Evolutionary conservation across 2,797 vertebrate genomes (phyloP).

Genomic region (Rhinichthys osculus): DNA sequence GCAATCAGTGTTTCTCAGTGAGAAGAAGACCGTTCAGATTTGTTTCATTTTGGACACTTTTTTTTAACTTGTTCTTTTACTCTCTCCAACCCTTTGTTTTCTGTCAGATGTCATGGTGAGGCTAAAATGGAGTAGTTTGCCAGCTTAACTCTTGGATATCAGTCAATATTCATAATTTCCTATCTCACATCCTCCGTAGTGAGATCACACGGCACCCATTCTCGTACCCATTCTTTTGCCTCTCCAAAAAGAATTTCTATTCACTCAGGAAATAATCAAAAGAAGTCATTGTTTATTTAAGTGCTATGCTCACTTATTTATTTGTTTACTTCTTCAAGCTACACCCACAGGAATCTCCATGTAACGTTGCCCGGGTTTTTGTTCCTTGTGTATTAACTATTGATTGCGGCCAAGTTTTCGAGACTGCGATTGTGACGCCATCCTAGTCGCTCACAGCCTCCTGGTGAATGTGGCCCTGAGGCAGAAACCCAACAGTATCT

Average conservation of each 20-base stretch:
- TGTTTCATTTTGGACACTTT: constrained; percentile 25
- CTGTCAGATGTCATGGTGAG: constrained; percentile 13
- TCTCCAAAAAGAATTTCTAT: constrained; percentile 12
- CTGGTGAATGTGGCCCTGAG: constrained; percentile 53
- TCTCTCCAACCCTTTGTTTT: constrained; percentile 31
- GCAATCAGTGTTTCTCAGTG: constrained; percentile 44
- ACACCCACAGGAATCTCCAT: constrained; percentile 40
- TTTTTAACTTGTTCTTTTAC: constrained; percentile 34
- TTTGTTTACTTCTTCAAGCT: constrained; percentile 55
- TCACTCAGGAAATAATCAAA: constrained; percentile 21
- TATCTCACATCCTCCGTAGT: not conserved
- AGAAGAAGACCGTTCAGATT: constrained; percentile 33
- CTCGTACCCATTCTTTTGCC: constrained; percentile 15
- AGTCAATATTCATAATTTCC: constrained; percentile 27
- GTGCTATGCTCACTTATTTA: constrained; percentile 59
- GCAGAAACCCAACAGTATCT: constrained; percentile 60
- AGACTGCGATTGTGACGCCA: constrained; percentile 35
- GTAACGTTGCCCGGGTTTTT: constrained; percentile 51
- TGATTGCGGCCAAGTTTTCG: constrained; percentile 54
- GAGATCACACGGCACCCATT: constrained; percentile 9
- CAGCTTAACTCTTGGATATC: constrained; percentile 9
- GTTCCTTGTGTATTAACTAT: constrained; percentile 58
- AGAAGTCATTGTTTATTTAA: constrained; percentile 58
- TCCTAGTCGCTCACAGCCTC: constrained; percentile 53
- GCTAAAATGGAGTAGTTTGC: not conserved